Base-by-base conservation (phyloP, 2,888 invertebrate genomes). In the Diadegma fenestrale region DNA sequence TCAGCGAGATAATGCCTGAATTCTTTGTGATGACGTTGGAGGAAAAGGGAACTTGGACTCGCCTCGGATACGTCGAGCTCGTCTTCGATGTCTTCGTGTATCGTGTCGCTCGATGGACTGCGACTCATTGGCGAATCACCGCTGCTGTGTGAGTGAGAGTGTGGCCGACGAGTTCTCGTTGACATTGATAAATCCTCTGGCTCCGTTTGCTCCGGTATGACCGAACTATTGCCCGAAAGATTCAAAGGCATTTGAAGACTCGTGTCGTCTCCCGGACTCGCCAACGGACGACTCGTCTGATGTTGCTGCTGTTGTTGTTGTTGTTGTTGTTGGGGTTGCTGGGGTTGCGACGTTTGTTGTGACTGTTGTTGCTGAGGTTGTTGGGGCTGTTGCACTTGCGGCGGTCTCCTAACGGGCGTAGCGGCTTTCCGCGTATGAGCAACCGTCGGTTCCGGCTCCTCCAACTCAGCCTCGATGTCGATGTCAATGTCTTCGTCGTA, bases 121-220 rank as follows among this genome's bases (percentile, higher is more conserved):
- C 93, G 93, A 26, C 94, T 94, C 82, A 94, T 81, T 1, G 95
- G 95, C 0, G 95, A 95, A 73, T 92, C 93, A 0, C 94, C 94
- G 84, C 94, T 95, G 89, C 94, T 94, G 88, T 95, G 95, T 2
- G 95, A 95, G 26, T 92, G 92, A 0, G 93, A 93, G 48, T 91
- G 91, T 0, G 91, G 89, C 76, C 92, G 89, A 87, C 94, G 89
- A 88, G 94, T 90, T 0, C 95, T 95, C 6, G 95, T 95, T 68
- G 95, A 96, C 95, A 98, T 96, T 79, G 98, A 98, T 87, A 98
- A 95, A 93, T 98, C 98, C 93, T 98, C 98, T 8, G 98, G 98
- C 93, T 98, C 98, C 2, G 98, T 98, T 94, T 98, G 98, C 93
- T 97, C 98, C 22, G 98, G 98, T 69, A 96, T 92, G 8, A 90